phyloP scores from a whole-genome alignment of 2,888 invertebrate genomes.

The Phalangium opilio region DNA sequence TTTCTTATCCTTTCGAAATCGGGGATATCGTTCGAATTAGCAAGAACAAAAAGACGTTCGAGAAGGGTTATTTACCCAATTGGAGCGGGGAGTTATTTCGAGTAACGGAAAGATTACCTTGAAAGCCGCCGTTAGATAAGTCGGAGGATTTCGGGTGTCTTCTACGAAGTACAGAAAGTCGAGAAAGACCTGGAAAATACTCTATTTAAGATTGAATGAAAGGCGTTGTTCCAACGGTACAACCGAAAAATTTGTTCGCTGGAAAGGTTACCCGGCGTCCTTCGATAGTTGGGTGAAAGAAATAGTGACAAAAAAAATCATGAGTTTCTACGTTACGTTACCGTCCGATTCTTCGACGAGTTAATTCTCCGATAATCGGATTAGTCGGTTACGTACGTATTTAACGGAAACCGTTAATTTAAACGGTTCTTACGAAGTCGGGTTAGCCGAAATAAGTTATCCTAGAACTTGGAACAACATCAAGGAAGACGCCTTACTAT shows the following conservation, averaged over 20 bases:
- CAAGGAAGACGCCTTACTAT: not conserved
- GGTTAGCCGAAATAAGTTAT: slow-evolving; percentile 18
- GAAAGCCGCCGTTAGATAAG: too few species aligned
- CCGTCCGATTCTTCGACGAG: slow-evolving; percentile 21
- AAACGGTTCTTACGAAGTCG: slow-evolving; percentile 22
- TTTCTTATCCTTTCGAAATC: slow-evolving; percentile 2
- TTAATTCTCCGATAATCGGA: slow-evolving; percentile 23
- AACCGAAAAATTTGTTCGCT: too few species aligned
- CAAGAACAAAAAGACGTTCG: slow-evolving; percentile 3
- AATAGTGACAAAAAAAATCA: not conserved
- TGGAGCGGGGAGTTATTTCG: slow-evolving; percentile 9
- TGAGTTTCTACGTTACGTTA: slow-evolving; percentile 19
- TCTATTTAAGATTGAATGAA: too few species aligned
- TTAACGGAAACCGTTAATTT: slow-evolving; percentile 18
- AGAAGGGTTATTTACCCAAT: slow-evolving; percentile 11
- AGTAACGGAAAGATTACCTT: too few species aligned
- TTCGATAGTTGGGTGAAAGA: too few species aligned
- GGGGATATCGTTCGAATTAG: slow-evolving; percentile 9
- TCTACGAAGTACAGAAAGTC: too few species aligned
- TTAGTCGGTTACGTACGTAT: slow-evolving; percentile 21
- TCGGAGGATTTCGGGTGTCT: too few species aligned
- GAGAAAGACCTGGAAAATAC: too few species aligned
- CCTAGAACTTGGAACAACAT: slow-evolving; percentile 13
- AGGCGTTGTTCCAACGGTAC: too few species aligned
- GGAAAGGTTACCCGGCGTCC: too few species aligned